phyloP scores from a whole-genome alignment of 2,113 vertebrate genomes.

The Aphelocoma coerulescens region DNA sequence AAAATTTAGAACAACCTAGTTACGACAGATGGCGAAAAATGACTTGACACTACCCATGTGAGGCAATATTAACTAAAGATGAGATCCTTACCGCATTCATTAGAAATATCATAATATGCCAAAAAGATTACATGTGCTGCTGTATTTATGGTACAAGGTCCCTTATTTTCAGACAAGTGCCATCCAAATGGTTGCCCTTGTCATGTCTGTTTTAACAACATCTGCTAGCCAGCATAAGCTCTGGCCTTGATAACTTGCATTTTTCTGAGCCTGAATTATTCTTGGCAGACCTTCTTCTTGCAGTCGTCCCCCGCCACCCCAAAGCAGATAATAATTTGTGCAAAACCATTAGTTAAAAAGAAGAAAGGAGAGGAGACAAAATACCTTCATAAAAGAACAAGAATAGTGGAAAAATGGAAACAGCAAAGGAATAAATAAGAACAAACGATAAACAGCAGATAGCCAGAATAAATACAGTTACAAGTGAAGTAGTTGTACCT shows the following conservation, averaged over 20 bases:
- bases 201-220: not conserved
- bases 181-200: not conserved
- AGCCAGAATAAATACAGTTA: not conserved
- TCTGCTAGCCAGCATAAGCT: not conserved
- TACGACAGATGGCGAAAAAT: constrained; percentile 32
- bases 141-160: not conserved
- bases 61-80: not conserved
- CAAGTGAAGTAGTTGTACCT: not conserved
- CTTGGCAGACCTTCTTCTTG: not conserved
- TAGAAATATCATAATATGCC: not conserved
- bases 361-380: not conserved
- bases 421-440: not conserved
- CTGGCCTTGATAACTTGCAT: constrained; percentile 4
- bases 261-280: not conserved
- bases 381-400: not conserved
- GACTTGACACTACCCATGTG: not conserved
- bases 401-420: not conserved
- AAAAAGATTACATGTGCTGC: not conserved
- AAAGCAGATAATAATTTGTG: not conserved
- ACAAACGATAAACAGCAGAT: not conserved
- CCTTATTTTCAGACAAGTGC: not conserved
- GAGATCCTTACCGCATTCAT: not conserved
- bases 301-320: not conserved
- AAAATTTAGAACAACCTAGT: constrained; percentile 16
- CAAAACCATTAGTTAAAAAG: not conserved